Percentiles rank a stretch among this genome's conserved stretches.
phyloP scores from a whole-genome alignment of 2,888 invertebrate genomes.

The Drosophila suboccidentalis region DNA sequence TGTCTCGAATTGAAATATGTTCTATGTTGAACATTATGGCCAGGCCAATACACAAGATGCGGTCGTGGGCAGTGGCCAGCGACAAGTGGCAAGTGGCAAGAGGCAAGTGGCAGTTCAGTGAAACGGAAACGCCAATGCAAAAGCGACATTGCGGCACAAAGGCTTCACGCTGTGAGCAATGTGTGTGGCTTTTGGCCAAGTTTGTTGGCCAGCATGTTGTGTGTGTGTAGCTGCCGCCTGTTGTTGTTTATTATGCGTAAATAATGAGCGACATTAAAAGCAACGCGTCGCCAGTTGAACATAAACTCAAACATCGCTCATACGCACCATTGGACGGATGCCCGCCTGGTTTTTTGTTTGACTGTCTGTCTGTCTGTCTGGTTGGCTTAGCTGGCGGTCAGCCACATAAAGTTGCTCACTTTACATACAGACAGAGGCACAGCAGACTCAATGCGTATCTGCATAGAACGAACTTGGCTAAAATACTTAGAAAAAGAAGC shows the following conservation, averaged over 20 bases:
- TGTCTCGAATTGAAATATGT: slow-evolving; percentile 28
- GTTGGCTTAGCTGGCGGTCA: slow-evolving; percentile 36
- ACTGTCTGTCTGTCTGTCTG: background rate
- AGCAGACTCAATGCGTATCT: slow-evolving; percentile 19
- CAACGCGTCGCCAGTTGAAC: slow-evolving; percentile 45
- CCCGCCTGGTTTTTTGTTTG: slow-evolving; percentile 10
- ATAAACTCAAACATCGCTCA: slow-evolving; percentile 50
- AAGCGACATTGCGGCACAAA: slow-evolving; percentile 37
- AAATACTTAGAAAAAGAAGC: slow-evolving; percentile 27
- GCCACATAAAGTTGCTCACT: slow-evolving; percentile 54
- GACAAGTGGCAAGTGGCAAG: slow-evolving; percentile 3
- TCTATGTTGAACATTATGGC: slow-evolving; percentile 15
- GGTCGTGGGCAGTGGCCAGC: background rate
- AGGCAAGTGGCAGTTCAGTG: slow-evolving; percentile 18
- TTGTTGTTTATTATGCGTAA: slow-evolving; percentile 65
- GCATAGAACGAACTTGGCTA: slow-evolving; percentile 32
- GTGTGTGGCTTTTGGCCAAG: slow-evolving; percentile 51
- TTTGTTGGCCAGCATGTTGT: slow-evolving; percentile 25
- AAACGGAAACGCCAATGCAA: slow-evolving; percentile 50
- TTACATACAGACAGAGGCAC: slow-evolving; percentile 26
- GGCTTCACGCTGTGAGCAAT: slow-evolving; percentile 50
- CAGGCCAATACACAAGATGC: slow-evolving; percentile 4
- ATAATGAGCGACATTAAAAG: slow-evolving; percentile 69
- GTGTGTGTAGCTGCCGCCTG: slow-evolving; percentile 6
- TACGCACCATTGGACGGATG: slow-evolving; percentile 52